Conservation (phyloP, 2,888 invertebrate genomes). For the Sesamia inferens region DNA sequence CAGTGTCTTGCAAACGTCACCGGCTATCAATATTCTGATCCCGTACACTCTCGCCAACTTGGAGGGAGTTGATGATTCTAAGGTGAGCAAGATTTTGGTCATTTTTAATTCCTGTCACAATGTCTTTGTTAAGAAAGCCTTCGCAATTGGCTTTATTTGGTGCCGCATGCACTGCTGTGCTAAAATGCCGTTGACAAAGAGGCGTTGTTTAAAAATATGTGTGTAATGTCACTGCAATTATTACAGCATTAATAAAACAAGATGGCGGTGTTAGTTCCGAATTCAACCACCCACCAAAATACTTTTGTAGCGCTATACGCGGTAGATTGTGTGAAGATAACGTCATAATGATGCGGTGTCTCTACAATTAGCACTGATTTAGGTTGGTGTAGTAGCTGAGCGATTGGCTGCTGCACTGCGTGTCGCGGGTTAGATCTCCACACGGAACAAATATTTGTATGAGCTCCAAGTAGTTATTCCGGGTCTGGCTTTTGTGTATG, state of each 20-base stretch:
- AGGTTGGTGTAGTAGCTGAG: no score
- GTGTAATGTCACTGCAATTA: background rate
- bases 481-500: no score
- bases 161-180: background rate
- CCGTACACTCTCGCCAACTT: conserved; percentile 96
- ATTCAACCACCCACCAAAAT: background rate
- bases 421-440: no score
- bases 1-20: conserved; percentile 80
- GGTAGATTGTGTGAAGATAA: background rate
- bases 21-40: conserved; percentile 93
- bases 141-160: background rate
- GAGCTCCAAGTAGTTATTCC: no score
- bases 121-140: background rate
- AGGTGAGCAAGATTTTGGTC: conserved; percentile 84
- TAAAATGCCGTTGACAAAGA: background rate
- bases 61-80: conserved; percentile 95
- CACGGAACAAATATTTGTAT: no score
- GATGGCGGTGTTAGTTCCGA: background rate
- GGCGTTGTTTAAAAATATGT: background rate
- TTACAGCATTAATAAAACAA: background rate
- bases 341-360: background rate
- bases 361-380: no score
- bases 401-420: no score
- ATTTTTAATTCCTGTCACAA: background rate
- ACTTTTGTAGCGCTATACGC: background rate